A percentile compares a stretch with the other conserved stretches of the same genome.
Evolutionary conservation across 1,140 invertebrate genomes (phyloP).

Genomic region (Drosophila biarmipes): DNA sequence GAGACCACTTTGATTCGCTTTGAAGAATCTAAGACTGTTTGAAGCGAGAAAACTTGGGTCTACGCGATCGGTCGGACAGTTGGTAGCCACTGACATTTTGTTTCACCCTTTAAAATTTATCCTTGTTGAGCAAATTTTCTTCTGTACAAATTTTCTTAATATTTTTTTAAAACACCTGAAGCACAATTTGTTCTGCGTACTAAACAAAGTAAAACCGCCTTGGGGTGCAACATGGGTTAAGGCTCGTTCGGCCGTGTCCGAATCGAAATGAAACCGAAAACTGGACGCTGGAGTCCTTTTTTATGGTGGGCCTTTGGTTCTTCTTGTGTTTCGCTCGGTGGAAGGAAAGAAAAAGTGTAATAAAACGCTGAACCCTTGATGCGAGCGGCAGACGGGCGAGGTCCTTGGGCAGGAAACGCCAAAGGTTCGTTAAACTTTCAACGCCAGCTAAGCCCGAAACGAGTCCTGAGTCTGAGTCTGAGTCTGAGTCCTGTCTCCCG

Average conservation of each 20-base stretch:
- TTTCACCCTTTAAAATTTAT: too few relatives aligned
- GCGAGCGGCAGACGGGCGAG: slow-evolving; percentile 3
- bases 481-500: slow-evolving; percentile 17
- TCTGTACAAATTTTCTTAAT: not conserved
- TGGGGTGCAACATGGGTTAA: slow-evolving; percentile 28
- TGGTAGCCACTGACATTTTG: too few relatives aligned
- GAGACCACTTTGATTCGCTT: too few relatives aligned
- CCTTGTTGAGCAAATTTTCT: too few relatives aligned
- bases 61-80: too few relatives aligned
- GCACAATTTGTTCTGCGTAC: not conserved
- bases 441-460: slow-evolving; percentile 30
- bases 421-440: slow-evolving; percentile 78
- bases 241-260: slow-evolving; percentile 36
- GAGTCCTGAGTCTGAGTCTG: slow-evolving; percentile 30
- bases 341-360: slow-evolving; percentile 67
- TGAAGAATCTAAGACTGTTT: too few relatives aligned
- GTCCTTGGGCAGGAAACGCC: slow-evolving; percentile 67
- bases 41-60: too few relatives aligned
- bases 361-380: slow-evolving; percentile 32
- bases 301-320: not conserved
- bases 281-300: slow-evolving; percentile 58
- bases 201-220: slow-evolving; percentile 23
- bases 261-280: slow-evolving; percentile 76
- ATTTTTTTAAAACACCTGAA: slow-evolving; percentile 1
- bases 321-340: slow-evolving; percentile 18